phyloP scores from a whole-genome alignment of 2,888 invertebrate genomes.

The Brenthis daphne region DNA sequence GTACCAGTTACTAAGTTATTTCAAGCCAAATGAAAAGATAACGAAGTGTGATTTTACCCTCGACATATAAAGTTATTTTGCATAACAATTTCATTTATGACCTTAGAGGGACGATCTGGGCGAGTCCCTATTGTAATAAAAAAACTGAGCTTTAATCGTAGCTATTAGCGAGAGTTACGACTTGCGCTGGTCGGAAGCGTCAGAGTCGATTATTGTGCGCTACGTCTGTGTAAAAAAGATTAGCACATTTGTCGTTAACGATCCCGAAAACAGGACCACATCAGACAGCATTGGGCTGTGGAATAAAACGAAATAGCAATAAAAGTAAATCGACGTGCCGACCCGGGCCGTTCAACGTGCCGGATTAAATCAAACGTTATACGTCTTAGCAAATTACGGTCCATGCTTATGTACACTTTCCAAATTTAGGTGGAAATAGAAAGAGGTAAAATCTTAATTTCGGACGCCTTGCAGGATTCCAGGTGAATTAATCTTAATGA shows the following conservation, averaged over 20 bases:
- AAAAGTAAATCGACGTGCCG: constrained; percentile 78
- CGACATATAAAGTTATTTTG: constrained; percentile 43
- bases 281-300: constrained; percentile 49
- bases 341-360: constrained; percentile 66
- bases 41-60: constrained; percentile 40
- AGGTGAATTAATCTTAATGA: not conserved
- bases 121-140: constrained; percentile 43
- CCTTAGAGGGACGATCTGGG: constrained; percentile 28
- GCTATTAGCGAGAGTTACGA: constrained; percentile 64
- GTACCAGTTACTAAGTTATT: constrained; percentile 39
- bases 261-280: constrained; percentile 76
- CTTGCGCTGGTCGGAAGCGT: constrained; percentile 56
- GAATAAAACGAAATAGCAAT: constrained; percentile 50
- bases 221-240: constrained; percentile 73
- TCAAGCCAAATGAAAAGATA: constrained; percentile 40
- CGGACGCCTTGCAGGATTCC: not conserved
- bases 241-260: constrained; percentile 79
- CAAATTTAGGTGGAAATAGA: constrained; percentile 64
- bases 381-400: constrained; percentile 79
- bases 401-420: constrained; percentile 64
- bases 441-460: constrained; percentile 59
- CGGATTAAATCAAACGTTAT: constrained; percentile 80
- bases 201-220: constrained; percentile 60
- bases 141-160: constrained; percentile 63
- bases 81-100: constrained; percentile 41